Base-by-base conservation (phyloP, 2,888 invertebrate species). In the Acanthosoma haemorrhoidale region DNA sequence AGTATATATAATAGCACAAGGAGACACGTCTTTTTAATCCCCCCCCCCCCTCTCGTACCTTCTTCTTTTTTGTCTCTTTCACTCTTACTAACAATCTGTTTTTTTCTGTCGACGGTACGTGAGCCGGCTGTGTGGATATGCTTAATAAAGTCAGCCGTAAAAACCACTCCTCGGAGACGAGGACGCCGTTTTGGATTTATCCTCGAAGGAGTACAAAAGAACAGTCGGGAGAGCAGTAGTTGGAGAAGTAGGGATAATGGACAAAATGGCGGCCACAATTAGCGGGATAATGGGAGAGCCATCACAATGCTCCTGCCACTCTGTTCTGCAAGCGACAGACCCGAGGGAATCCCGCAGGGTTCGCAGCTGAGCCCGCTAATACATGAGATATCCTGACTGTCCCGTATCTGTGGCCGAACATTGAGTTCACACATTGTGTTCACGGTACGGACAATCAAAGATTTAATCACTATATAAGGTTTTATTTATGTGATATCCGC, bases 251-350 rank as follows among this genome's bases (percentile, higher is more conserved):
- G 67, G 67, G 67, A 67, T 67, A 67, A 57, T 67, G 67, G 67
- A 34, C 67, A 67, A 67, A 57, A 67, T 67, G 67, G 67, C 67
- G 67, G 67, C 43, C 16, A 67, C 67, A 67, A 67, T 67, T 67
- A 67, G 67, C 67, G 57, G 34, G 29, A 41, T 64, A 64, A 64
- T 64, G 64, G 64, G 64, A 64, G 64, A 64, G 31, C 64, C 64
- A 41, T 64, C 64, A 64, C 64, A 64, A 64, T 64, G 64, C 64
- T 21, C n/a, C 57, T n/a, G 64, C 34, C 21, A 29, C 29, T 38
- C n/a, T n/a, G n/a, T n/a, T n/a, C n/a, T n/a, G n/a, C 6, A 18
- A 36, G 61, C 32, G 61, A n/a, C n/a, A n/a, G n/a, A n/a, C n/a
- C n/a, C 61, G 51, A 36, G 61, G 61, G n/a, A 21, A 36, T 61